phyloP scores from a whole-genome alignment of 2,113 vertebrate genomes.

The Vimba vimba region DNA sequence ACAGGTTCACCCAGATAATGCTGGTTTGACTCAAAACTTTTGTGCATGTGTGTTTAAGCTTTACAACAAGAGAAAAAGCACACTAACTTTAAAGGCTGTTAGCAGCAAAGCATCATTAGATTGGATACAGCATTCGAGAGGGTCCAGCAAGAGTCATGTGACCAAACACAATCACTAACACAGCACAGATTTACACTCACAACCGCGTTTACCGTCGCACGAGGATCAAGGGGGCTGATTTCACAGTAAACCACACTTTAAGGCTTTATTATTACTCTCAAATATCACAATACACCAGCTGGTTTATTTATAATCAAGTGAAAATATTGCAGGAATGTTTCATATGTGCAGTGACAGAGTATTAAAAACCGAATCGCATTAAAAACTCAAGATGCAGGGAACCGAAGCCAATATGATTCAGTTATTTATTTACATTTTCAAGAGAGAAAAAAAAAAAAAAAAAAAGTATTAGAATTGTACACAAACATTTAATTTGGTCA shows the following conservation, averaged over 20 bases:
- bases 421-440: constrained; percentile 42
- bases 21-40: background rate
- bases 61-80: background rate
- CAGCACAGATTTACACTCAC: constrained; percentile 26
- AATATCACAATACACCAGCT: background rate
- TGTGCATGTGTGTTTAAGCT: background rate
- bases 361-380: background rate
- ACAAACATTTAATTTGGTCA: constrained; percentile 39
- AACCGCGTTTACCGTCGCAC: background rate
- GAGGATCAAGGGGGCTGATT: constrained; percentile 40
- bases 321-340: constrained; percentile 36
- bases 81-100: background rate
- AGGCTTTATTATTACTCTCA: constrained; percentile 1
- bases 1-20: background rate
- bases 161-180: background rate
- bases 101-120: constrained; percentile 13
- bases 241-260: constrained; percentile 40
- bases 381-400: background rate
- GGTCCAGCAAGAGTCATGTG: background rate
- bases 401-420: constrained; percentile 24
- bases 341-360: background rate
- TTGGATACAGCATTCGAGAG: constrained; percentile 20
- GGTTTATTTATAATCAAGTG: background rate
- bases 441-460: background rate
- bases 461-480: constrained; percentile 7